A percentile compares a stretch with the other conserved stretches of the same genome.
Conservation (phyloP, 1,140 invertebrate genomes). For the Lepidotrigona ventralis region DNA sequence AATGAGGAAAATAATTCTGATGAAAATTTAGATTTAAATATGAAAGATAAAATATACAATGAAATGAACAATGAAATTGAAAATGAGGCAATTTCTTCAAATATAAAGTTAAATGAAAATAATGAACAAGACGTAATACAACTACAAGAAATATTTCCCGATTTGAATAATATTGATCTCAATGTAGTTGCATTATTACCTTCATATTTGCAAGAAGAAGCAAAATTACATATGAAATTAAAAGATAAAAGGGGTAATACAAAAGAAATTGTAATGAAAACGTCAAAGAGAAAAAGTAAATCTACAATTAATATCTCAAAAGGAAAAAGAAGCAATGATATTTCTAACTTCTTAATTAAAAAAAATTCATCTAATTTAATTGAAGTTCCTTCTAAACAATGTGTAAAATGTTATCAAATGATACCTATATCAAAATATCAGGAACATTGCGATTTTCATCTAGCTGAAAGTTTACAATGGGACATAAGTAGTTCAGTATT, state of each 20-base stretch:
- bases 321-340: slow-evolving; percentile 52
- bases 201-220: slow-evolving; percentile 72
- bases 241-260: slow-evolving; percentile 53
- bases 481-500: slow-evolving; percentile 72
- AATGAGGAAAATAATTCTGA: background rate
- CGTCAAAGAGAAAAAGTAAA: slow-evolving; percentile 53
- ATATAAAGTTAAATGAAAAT: background rate
- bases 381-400: slow-evolving; percentile 76
- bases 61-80: background rate
- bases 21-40: background rate
- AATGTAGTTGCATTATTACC: slow-evolving; percentile 75
- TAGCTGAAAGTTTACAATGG: slow-evolving; percentile 84
- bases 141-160: slow-evolving; percentile 79
- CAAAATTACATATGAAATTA: slow-evolving; percentile 68
- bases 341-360: slow-evolving; percentile 73
- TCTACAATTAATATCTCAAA: slow-evolving; percentile 22
- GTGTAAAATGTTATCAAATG: slow-evolving; percentile 83
- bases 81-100: background rate
- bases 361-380: slow-evolving; percentile 29
- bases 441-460: slow-evolving; percentile 87
- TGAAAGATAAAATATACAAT: background rate
- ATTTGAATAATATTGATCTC: slow-evolving; percentile 77
- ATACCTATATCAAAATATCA: slow-evolving; percentile 81
- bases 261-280: slow-evolving; percentile 47
- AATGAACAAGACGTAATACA: slow-evolving; percentile 48